Conservation (phyloP, 2,797 vertebrate species). For the Myoxocephalus aenaeus region DNA sequence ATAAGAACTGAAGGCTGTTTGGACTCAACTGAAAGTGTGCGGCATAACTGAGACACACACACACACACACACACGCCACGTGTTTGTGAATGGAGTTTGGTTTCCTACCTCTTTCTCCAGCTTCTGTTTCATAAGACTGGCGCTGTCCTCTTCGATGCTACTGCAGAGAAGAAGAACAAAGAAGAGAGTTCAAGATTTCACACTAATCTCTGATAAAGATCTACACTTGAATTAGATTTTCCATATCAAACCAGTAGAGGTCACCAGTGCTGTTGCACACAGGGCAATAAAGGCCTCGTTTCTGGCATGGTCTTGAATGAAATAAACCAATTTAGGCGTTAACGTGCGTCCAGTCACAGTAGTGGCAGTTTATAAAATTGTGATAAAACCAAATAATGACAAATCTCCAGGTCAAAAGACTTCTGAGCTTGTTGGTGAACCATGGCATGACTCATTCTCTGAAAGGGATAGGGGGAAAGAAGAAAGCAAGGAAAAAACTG, state of each 20-base stretch:
- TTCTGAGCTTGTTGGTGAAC: background rate
- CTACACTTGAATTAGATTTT: background rate
- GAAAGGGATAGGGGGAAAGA: background rate
- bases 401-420: background rate
- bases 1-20: conserved; percentile 38
- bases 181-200: too few relatives aligned
- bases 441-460: background rate
- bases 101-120: conserved; percentile 92
- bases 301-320: background rate
- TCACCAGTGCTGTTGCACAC: conserved; percentile 16
- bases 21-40: conserved; percentile 40
- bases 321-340: background rate
- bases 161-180: conserved; percentile 76
- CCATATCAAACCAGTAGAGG: conserved; percentile 46
- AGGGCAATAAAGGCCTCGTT: background rate
- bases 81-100: background rate
- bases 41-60: conserved; percentile 16
- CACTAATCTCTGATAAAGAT: background rate
- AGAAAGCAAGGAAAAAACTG: background rate
- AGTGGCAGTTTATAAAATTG: background rate
- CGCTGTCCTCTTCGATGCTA: conserved; percentile 88
- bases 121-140: conserved; percentile 93
- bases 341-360: background rate
- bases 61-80: background rate
- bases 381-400: background rate